phyloP scores from a whole-genome alignment of 1,140 invertebrate genomes.

The Drosophila seguyi region DNA sequence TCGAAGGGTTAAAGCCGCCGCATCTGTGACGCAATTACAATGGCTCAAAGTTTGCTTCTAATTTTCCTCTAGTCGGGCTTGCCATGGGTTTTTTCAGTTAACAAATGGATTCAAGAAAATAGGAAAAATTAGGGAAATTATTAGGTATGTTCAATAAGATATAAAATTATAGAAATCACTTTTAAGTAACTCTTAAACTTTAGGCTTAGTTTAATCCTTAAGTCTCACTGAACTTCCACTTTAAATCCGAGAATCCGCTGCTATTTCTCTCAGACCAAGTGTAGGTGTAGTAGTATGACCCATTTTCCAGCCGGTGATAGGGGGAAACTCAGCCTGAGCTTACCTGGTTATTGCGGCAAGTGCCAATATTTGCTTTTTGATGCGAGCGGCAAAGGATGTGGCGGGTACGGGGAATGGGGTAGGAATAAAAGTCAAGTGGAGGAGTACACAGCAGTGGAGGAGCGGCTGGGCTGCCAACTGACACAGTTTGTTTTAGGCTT shows the following conservation, averaged over 20 bases:
- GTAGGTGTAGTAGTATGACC: slow-evolving; percentile 53
- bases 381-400: slow-evolving; percentile 43
- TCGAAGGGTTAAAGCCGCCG: slow-evolving; percentile 32
- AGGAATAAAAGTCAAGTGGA: slow-evolving; percentile 23
- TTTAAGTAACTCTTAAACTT: neutral
- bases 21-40: slow-evolving; percentile 48
- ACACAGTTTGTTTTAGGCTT: slow-evolving; percentile 80
- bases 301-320: slow-evolving; percentile 55
- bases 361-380: slow-evolving; percentile 77
- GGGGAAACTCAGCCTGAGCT: slow-evolving; percentile 48
- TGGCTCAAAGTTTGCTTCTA: slow-evolving; percentile 42
- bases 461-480: slow-evolving; percentile 44
- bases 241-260: neutral
- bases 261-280: neutral
- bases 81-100: slow-evolving; percentile 7
- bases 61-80: slow-evolving; percentile 46
- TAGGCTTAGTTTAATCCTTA: neutral
- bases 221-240: neutral
- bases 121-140: neutral
- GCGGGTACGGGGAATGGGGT: neutral
- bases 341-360: slow-evolving; percentile 80
- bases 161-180: neutral
- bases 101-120: slow-evolving; percentile 10
- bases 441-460: neutral
- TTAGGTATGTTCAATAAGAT: neutral